Percentiles rank a stretch among this genome's conserved stretches.
These are phyloP conservation scores for Magallana angulata DNA, from an alignment of 1,140 invertebrate species.

Conservation along the genomic window DNA sequence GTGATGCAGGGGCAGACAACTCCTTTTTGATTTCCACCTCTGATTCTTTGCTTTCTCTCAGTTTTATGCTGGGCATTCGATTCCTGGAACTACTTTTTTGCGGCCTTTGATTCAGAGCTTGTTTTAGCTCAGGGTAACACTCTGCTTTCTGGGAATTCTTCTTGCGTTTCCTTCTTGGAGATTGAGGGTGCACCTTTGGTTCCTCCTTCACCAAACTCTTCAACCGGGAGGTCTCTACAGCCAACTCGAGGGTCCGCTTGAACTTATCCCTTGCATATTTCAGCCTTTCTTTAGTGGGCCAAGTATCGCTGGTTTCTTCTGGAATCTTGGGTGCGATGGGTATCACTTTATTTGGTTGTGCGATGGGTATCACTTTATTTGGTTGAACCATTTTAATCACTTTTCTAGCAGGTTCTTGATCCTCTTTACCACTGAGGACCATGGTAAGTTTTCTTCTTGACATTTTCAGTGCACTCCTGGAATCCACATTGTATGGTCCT, in stretches of 20 bases:
- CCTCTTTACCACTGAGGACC: slow-evolving; percentile 9
- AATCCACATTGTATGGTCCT: slow-evolving; percentile 44
- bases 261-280: slow-evolving; percentile 62
- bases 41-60: slow-evolving; percentile 41
- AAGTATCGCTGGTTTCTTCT: not conserved
- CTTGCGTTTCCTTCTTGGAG: slow-evolving; percentile 30
- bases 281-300: slow-evolving; percentile 60
- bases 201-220: slow-evolving; percentile 11
- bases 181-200: slow-evolving; percentile 1
- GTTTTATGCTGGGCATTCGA: slow-evolving; percentile 36
- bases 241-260: slow-evolving; percentile 55
- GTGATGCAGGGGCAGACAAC: slow-evolving; percentile 31
- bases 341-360: not conserved
- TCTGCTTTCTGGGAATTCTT: slow-evolving; percentile 32
- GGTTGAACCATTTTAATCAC: not conserved
- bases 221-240: slow-evolving; percentile 48
- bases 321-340: not conserved
- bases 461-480: slow-evolving; percentile 45
- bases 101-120: slow-evolving; percentile 32
- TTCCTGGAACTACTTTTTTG: slow-evolving; percentile 10
- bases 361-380: not conserved
- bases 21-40: slow-evolving; percentile 26
- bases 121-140: slow-evolving; percentile 54
- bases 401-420: not conserved
- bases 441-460: slow-evolving; percentile 36